Evolutionary conservation across 2,888 invertebrate species (phyloP), one percentile per base, ranked within the genome.

Genomic region (Latheticus oryzae): DNA sequence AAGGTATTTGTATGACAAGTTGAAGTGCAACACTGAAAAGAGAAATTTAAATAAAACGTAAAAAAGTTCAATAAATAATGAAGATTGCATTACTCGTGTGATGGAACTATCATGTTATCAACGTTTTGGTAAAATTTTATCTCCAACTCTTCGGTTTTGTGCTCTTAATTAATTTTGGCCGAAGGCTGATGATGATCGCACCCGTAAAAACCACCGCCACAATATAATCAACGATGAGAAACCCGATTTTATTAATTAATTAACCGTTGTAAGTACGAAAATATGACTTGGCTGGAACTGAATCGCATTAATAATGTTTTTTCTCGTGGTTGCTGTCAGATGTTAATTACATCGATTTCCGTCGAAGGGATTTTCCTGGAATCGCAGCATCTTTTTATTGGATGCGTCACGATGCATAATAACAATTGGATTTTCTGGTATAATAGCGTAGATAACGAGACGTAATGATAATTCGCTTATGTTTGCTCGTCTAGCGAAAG

Each of bases 191-290:
- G 23, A 42, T 42, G 42, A 42, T 42, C 42, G 42, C 42, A 28
- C 42, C 42, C 52, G 33, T 40, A 56, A 47, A 47, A 47, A 38
- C 30, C 21, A 30, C 28, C 42, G 24, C 50, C 48, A 54, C 43
- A 42, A 21, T 43, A 43, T 54, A 62, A 62, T 51, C 62, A 63
- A 61, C 53, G 42, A 58, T 43, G 52, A 43, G 45, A 50, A 55
- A 58, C 60, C 37, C 42, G 52, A 58, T 61, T 60, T 60, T 51
- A 33, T 62, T 62, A 61, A 63, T 65, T 60, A 61, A 65, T 64
- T 61, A 53, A 54, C 55, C 54, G 19, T 50, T 43, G 52, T 58
- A 53, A 62, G 61, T 59, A 53, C 53, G 35, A 57, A 61, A 53
- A 53, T 63, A 63, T 63, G 48, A 59, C 58, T 60, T 52, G 43